Conservation (phyloP, 2,113 vertebrate genomes). For the Pollachius pollachius region DNA sequence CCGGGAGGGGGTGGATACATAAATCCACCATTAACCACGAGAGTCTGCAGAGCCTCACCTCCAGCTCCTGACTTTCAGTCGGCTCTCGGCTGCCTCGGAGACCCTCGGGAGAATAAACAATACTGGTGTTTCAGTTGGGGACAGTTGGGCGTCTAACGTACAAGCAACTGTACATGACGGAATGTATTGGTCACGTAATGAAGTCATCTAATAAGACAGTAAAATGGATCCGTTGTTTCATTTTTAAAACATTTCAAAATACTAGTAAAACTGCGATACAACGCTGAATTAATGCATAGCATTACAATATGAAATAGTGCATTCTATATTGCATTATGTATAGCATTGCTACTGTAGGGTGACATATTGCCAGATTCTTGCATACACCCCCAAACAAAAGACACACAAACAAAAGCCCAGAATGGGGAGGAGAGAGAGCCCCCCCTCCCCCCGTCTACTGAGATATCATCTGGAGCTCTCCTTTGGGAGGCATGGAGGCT, state of each 20-base stretch:
- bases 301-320: too few species aligned
- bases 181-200: too few species aligned
- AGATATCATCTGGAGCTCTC: constrained; percentile 61
- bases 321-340: too few species aligned
- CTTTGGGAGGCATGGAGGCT: constrained; percentile 48
- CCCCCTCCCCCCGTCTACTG: constrained; percentile 13
- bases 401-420: constrained; percentile 37
- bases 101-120: too few species aligned
- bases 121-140: too few species aligned
- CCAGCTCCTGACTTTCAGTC: not conserved
- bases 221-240: too few species aligned
- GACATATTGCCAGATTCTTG: constrained; percentile 32
- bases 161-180: too few species aligned
- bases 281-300: too few species aligned
- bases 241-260: too few species aligned
- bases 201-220: too few species aligned
- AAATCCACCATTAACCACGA: constrained; percentile 43
- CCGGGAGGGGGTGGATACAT: constrained; percentile 4
- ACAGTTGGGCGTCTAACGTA: too few species aligned
- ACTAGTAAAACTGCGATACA: too few species aligned
- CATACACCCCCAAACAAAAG: constrained; percentile 18
- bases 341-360: constrained; percentile 8
- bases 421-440: constrained; percentile 9
- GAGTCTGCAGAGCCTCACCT: constrained; percentile 14
- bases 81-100: not conserved